phyloP scores from a whole-genome alignment of 2,797 vertebrate species.

The Trachurus trachurus region DNA sequence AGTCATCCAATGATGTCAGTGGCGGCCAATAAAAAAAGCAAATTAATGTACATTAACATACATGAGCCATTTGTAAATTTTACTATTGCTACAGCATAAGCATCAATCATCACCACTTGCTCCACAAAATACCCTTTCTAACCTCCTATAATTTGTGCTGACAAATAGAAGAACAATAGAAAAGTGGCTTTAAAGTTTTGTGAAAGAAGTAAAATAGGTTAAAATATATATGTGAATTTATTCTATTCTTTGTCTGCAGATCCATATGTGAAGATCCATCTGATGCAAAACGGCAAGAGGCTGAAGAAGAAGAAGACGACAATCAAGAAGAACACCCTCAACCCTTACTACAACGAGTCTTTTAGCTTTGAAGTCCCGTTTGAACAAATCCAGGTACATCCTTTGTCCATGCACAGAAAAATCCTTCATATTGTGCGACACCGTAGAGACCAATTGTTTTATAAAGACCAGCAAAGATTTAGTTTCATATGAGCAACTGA shows the following conservation, averaged over 20 bases:
- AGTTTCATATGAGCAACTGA: slow-evolving; percentile 24
- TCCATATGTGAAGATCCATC: slow-evolving; percentile 99
- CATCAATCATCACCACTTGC: too few relatives aligned
- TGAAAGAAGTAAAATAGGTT: neutral
- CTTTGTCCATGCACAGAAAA: neutral
- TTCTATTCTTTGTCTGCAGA: slow-evolving; percentile 81
- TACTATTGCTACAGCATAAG: too few relatives aligned
- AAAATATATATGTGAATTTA: neutral
- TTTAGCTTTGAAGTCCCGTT: slow-evolving; percentile 99
- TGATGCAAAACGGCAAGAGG: slow-evolving; percentile 99
- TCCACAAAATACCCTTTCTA: too few relatives aligned
- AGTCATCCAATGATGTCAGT: neutral
- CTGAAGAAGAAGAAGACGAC: slow-evolving; percentile 99
- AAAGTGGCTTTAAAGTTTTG: too few relatives aligned
- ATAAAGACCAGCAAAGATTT: slow-evolving; percentile 29
- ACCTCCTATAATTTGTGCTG: too few relatives aligned
- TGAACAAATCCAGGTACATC: slow-evolving; percentile 99
- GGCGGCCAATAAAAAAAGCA: too few relatives aligned
- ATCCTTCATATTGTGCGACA: neutral
- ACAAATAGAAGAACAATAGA: too few relatives aligned
- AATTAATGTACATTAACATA: too few relatives aligned
- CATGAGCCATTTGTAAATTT: too few relatives aligned
- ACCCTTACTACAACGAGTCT: slow-evolving; percentile 99
- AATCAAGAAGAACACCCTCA: slow-evolving; percentile 99
- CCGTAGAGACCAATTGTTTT: neutral